Evolutionary conservation across 2,797 vertebrate species (phyloP).

Genomic region (Myotis daubentonii): DNA sequence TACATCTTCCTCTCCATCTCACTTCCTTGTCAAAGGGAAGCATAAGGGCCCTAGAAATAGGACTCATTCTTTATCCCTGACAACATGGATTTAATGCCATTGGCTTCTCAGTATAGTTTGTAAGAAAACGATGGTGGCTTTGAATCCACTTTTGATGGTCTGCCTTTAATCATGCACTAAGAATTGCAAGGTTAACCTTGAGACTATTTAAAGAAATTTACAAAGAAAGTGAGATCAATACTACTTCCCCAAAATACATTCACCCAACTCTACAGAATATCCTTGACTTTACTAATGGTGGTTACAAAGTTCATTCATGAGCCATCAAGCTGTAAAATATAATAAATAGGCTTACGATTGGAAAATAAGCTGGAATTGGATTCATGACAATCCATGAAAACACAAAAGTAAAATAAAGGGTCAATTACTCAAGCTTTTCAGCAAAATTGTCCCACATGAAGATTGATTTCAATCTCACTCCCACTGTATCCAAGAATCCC

Average conservation of each 20-base stretch:
- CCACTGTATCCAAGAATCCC: background rate
- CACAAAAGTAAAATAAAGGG: background rate
- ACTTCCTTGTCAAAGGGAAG: background rate
- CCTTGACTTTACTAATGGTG: background rate
- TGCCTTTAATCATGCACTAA: background rate
- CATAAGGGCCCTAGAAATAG: background rate
- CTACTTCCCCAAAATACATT: background rate
- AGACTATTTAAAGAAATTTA: background rate
- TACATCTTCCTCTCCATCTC: background rate
- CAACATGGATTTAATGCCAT: background rate
- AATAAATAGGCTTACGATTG: conserved; percentile 20
- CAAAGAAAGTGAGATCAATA: background rate
- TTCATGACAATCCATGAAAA: background rate
- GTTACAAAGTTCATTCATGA: background rate
- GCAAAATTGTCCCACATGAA: background rate
- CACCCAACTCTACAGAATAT: background rate
- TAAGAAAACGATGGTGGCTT: background rate
- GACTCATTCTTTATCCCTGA: background rate
- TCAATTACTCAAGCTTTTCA: background rate
- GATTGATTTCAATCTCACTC: background rate
- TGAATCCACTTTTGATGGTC: background rate
- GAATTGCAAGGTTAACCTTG: background rate
- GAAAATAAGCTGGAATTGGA: conserved; percentile 26
- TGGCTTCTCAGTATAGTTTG: background rate
- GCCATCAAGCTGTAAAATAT: background rate